Evolutionary conservation across 2,888 invertebrate genomes (phyloP), one percentile per base, ranked within the genome.

Genomic region (Plebejus melissa): DNA sequence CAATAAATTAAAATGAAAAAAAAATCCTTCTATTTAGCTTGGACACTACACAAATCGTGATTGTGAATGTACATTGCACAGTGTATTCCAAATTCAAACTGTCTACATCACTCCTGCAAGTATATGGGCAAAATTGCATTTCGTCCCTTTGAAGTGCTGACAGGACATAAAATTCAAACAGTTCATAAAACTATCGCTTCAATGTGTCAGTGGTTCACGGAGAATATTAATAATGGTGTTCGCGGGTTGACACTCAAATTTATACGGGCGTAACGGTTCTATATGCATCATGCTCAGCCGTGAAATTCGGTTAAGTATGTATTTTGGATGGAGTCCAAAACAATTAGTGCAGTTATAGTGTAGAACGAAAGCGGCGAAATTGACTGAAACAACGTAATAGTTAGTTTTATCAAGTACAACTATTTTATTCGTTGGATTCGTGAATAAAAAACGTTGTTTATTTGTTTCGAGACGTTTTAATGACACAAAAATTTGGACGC

Each of bases 251-350:
- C 75, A 58, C 71, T 58, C 80, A 80, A 81, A 80, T 81, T 79
- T 76, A 78, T 79, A 79, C 79, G 78, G 79, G 82, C 75, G 81
- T 82, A 84, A 86, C 85, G 86, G 85, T 86, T 85, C 84, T 83
- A 84, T 86, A 86, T 87, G 86, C 87, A 84, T 80, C 82, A 83
- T 82, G 83, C 82, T 84, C 72, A 84, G 85, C 83, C 87, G 83
- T 86, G 88, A 88, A 90, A 90, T 89, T 90, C 86, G 84, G 85
- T 87, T 90, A 89, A 91, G 90, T 89, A 89, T 88, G 88, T 90
- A 89, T 90, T 88, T 91, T 93, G 93, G 93, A 91, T 85, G 81
- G 86, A 81, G 83, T 90, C 93, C 93, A 93, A 93, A 92, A 91
- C 90, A 91, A 91, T 91, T 91, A 93, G 90, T 87, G 87, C 87